Evolutionary conservation across 2,113 vertebrate genomes (phyloP).

Genomic region (Albula goreensis): DNA sequence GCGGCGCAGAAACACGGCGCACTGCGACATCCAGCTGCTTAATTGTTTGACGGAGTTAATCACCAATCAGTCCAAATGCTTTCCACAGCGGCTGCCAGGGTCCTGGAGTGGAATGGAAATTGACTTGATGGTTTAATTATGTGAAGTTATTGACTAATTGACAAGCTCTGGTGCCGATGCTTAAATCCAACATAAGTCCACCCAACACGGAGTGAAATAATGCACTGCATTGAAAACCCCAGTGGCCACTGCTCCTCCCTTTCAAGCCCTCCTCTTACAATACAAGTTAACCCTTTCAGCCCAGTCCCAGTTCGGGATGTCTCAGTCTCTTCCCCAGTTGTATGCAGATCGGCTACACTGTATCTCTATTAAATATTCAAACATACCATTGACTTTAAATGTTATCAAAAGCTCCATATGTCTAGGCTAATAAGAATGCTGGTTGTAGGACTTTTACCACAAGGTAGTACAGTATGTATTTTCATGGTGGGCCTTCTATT

Average conservation of each 20-base stretch:
- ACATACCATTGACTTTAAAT: too few relatives aligned
- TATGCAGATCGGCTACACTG: too few relatives aligned
- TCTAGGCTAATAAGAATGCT: too few relatives aligned
- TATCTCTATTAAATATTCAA: too few relatives aligned
- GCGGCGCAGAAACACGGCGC: not conserved
- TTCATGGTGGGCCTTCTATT: too few relatives aligned
- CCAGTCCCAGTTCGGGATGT: too few relatives aligned
- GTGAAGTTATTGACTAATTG: not conserved
- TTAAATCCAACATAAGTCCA: not conserved
- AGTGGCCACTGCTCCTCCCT: not conserved
- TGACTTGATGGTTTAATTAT: not conserved
- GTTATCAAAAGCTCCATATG: too few relatives aligned
- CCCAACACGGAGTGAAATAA: not conserved
- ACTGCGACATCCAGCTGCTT: not conserved
- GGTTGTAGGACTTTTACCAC: too few relatives aligned
- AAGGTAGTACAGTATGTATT: too few relatives aligned
- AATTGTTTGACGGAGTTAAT: not conserved
- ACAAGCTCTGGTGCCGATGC: not conserved
- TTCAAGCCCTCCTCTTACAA: too few relatives aligned
- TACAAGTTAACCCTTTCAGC: too few relatives aligned
- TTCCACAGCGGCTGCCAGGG: not conserved
- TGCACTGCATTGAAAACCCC: not conserved
- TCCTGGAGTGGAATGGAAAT: not conserved
- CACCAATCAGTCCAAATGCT: not conserved
- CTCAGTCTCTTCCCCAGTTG: too few relatives aligned